phyloP scores from a whole-genome alignment of 2,797 vertebrate species.

The Mormyrops attenuatus region DNA sequence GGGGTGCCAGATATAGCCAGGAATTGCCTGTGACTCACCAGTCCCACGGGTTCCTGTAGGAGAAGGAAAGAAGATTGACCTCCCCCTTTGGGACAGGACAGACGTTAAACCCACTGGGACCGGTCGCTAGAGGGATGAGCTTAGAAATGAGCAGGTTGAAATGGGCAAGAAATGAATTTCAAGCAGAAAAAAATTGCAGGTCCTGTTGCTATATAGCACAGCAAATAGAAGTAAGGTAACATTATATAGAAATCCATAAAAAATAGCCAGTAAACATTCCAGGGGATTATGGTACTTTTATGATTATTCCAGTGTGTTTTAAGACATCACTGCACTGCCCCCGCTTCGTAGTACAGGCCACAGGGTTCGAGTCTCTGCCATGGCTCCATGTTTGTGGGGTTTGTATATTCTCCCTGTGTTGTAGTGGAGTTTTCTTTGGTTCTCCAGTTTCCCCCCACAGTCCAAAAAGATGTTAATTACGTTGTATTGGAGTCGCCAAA shows the following conservation, averaged over 20 bases:
- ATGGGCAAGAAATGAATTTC: background rate
- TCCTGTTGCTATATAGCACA: background rate
- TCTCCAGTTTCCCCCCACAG: background rate
- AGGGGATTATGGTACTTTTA: background rate
- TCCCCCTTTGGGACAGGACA: background rate
- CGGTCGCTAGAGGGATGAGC: background rate
- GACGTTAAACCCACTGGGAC: background rate
- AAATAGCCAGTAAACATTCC: background rate
- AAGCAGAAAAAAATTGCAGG: background rate
- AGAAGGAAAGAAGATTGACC: background rate
- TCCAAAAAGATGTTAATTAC: background rate
- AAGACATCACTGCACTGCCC: background rate
- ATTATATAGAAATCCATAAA: background rate
- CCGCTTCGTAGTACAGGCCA: too few species aligned
- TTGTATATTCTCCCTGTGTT: background rate
- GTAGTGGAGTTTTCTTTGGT: background rate
- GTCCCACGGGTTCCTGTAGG: background rate
- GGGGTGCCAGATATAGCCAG: background rate
- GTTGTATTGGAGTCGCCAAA: background rate
- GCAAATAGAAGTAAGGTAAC: background rate
- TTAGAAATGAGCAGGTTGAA: background rate
- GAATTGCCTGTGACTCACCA: background rate
- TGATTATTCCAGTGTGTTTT: background rate
- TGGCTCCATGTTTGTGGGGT: background rate
- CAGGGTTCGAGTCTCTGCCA: background rate